Evolutionary conservation across 2,797 vertebrate genomes (phyloP), one percentile per base, ranked within the genome.

Genomic region (Paedocypris micromegethes): DNA sequence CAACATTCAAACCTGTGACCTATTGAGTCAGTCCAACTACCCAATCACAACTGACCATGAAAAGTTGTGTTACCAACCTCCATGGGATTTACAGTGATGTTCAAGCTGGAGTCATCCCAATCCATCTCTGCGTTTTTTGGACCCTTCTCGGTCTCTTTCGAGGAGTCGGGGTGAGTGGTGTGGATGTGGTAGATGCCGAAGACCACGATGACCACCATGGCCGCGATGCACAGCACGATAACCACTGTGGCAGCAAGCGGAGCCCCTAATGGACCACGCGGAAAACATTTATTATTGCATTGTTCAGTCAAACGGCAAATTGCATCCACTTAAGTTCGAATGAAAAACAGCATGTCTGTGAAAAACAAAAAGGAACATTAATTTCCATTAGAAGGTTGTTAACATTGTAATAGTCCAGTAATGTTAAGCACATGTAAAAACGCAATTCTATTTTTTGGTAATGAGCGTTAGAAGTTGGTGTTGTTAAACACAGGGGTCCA

Each of bases 21-120:
- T 23, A 23, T 23, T 23, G 23, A 23, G 23, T 23, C 23, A 23
- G 23, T 23, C 23, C 23, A 23, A 23, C 23, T 23, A 23, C 23
- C 23, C 23, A 23, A 23, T 23, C 23, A 23, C 23, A 23, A 23
- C 23, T 1, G 23, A 23, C 23, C 23, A 23, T 23, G 23, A 23
- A 23, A 23, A 23, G 23, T 23, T 23, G 23, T 23, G 23, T 23
- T 5, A 52, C 6, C 72, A 81, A 96, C 96, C 93, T 99, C 95
- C 96, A 99, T 96, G 68, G 96, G 96, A 80, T 98, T 98, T 79
- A 98, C 84, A 0, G 94, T 98, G 79, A 99, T 98, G 41, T 91
- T 98, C 68, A 98, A 87, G 0, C 91, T 91, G 72, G 94, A 92
- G 80, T 93, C 91, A 9, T 96, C 93, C 96, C 94, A 97, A 9